Evolutionary conservation across 2,797 vertebrate species (phyloP).

Genomic region (Galagoides demidoff): DNA sequence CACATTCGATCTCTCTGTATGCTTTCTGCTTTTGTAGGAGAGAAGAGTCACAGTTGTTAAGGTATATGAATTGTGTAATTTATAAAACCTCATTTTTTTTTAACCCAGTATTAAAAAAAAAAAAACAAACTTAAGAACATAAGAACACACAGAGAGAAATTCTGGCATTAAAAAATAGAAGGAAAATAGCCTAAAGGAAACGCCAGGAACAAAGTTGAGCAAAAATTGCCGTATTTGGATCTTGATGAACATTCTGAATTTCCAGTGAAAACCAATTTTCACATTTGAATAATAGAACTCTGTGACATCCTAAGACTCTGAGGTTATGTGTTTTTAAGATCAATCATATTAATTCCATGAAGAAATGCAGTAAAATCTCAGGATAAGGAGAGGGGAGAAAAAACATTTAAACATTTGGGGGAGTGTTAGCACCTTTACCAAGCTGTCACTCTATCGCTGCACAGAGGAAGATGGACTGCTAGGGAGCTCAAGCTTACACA

Average conservation of each 20-base stretch:
- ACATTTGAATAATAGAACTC: not conserved
- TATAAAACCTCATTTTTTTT: not conserved
- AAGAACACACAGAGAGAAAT: not conserved
- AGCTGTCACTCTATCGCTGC: not conserved
- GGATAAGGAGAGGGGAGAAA: not conserved
- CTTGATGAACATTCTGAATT: slow-evolving; percentile 11
- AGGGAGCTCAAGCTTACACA: not conserved
- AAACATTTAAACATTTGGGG: not conserved
- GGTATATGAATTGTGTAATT: not conserved
- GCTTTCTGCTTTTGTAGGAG: not conserved
- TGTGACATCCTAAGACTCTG: not conserved
- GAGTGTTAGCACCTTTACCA: not conserved
- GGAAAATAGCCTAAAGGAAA: not conserved
- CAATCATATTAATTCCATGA: not conserved
- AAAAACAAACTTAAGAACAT: not conserved
- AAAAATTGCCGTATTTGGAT: not conserved
- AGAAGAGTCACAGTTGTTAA: not conserved
- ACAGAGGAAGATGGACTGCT: too few relatives aligned
- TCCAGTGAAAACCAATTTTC: not conserved
- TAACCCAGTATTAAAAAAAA: not conserved
- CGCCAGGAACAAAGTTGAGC: not conserved
- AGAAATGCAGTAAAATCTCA: not conserved
- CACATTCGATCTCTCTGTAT: too few relatives aligned
- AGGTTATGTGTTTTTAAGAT: not conserved
- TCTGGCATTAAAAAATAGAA: not conserved